Evolutionary conservation across 2,888 invertebrate species (phyloP), one percentile per base, ranked within the genome.

Genomic region (Epinotia brunnichana): DNA sequence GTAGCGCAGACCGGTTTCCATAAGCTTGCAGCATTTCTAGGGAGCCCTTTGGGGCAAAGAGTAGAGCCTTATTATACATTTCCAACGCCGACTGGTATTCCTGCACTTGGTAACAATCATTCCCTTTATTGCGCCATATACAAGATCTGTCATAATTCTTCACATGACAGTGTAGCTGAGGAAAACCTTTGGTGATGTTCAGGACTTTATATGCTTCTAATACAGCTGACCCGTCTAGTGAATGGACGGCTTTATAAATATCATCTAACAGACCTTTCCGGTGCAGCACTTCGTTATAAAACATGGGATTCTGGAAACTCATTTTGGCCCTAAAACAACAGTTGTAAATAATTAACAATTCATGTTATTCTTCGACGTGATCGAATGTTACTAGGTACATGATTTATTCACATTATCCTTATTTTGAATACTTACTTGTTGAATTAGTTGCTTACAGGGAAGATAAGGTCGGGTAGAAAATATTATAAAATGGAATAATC

Each of bases 1-100:
- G 39, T 3, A 78, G 63, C 3, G 78, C 79, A 0, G 79, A 77
- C 48, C 78, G 64, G 64, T 78, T 78, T 24, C 78, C 69, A 21
- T 75, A 78, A 4, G 76, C 79, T 24, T 76, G 61, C 15, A 72
- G 70, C 60, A 78, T 39, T 19, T 76, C 75, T n/a, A 66, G 54
- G 3, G 79, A 78, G 9, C 71, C 73, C n/a, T 61, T 62, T 2
- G 78, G 77, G 9, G 79, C 79, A 59, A 48, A 74, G 17, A 75
- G 54, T 29, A 79, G 53, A 9, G 79, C 78, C 39, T 61, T 73
- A 59, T 79, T 79, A 60, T 78, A 79, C 19, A 35, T 70, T 59
- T 64, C 59, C 15, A 77, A 59, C 1, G 79, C 76, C 17, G 48
- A 17, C 9, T 75, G 74, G 24, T 68, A 73, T 10, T 69, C 48